Evolutionary conservation across 2,888 invertebrate genomes (phyloP), one percentile per base, ranked within the genome.

Genomic region (Stratiomys singularior): DNA sequence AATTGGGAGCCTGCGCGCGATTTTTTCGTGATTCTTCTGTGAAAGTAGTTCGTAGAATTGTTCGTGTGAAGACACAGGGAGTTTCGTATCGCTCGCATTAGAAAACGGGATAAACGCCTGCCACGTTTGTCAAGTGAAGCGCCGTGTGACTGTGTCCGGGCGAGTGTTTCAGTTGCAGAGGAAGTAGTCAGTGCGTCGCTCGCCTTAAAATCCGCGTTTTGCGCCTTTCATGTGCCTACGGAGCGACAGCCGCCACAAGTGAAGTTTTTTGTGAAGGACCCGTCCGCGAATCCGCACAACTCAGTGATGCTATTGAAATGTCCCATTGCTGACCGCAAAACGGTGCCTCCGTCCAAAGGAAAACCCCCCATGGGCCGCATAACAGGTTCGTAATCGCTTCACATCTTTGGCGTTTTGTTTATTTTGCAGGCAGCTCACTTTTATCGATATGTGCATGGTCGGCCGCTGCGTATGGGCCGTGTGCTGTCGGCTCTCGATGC

Each of bases 231-330:
- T 64, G 64, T 64, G 64, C 64, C 30, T 18, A n/a, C n/a, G 28
- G 21, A 60, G 37, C 3, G 9, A 37, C 4, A 52, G 7, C 15
- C 18, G 15, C 52, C 52, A 15, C 4, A 15, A n/a, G 15, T 52
- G 2, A 52, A 18, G 4, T 5, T 13, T 13, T 4, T 13, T 52
- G 3, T 4, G 52, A 5, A 52, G 52, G 18, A 18, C 52, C 18
- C 15, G 4, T 4, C 52, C 5, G 3, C 4, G 52, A 18, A 52
- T 52, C 15, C 15, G 7, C 52, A 15, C 37, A 23, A n/a, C 21
- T 28, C n/a, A 74, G 47, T 47, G 21, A 74, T 74, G 74, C 27
- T 74, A 58, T 52, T 74, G 60, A 74, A 74, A 74, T 74, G 74
- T 44, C 60, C 74, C 15, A 74, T 23, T 44, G 60, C 60, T 1